These are phyloP conservation scores for Drosophila robusta DNA, from an alignment of 2,888 invertebrate species.

Conservation along the genomic window DNA sequence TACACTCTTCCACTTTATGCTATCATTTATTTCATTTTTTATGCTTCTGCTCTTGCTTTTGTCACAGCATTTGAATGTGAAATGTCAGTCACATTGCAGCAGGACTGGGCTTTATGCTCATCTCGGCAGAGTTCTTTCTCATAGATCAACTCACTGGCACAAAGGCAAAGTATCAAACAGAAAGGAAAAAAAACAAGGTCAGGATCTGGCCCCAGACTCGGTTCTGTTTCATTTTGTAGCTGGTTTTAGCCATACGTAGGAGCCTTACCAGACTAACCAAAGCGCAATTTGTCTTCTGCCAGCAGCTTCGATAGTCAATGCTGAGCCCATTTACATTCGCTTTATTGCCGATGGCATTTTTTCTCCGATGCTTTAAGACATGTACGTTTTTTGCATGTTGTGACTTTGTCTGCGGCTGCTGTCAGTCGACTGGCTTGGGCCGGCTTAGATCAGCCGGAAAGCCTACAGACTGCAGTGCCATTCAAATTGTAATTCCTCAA, in stretches of 20 bases:
- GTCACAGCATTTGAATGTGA: slow-evolving; percentile 79
- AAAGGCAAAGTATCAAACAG: slow-evolving; percentile 10
- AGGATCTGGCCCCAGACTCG: slow-evolving; percentile 3
- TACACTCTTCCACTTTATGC: not conserved
- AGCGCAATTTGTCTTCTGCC: slow-evolving; percentile 83
- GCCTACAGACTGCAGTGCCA: slow-evolving; percentile 44
- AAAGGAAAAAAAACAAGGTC: slow-evolving; percentile 21
- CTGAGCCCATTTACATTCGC: slow-evolving; percentile 73
- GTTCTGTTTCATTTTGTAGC: slow-evolving; percentile 72
- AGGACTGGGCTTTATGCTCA: slow-evolving; percentile 60
- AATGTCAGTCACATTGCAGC: slow-evolving; percentile 80
- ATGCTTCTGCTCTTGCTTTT: slow-evolving; percentile 29
- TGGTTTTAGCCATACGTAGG: slow-evolving; percentile 65
- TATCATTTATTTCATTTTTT: not conserved
- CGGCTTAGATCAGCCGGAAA: slow-evolving; percentile 32
- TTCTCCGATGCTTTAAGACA: slow-evolving; percentile 11
- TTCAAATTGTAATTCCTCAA: slow-evolving; percentile 80
- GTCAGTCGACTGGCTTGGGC: slow-evolving; percentile 58
- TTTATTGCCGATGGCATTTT: slow-evolving; percentile 49
- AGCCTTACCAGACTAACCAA: slow-evolving; percentile 50
- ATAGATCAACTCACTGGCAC: slow-evolving; percentile 58
- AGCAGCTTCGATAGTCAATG: slow-evolving; percentile 69
- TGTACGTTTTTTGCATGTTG: slow-evolving; percentile 44
- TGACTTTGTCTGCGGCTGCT: slow-evolving; percentile 66
- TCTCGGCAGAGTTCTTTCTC: slow-evolving; percentile 38